phyloP scores from a whole-genome alignment of 2,888 invertebrate genomes.

The Timema cristinae region DNA sequence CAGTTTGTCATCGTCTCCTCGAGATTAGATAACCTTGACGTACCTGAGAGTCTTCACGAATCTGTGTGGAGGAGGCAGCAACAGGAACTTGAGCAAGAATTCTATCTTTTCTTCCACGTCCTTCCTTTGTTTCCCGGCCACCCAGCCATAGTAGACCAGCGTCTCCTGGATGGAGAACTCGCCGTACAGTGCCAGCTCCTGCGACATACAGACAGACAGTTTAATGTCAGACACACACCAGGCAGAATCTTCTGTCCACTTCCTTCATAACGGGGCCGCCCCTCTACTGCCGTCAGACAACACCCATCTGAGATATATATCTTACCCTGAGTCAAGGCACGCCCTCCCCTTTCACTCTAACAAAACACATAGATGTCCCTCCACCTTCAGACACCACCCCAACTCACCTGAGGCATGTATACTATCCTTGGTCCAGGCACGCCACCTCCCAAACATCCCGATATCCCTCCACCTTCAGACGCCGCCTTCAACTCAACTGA shows the following conservation, averaged over 20 bases:
- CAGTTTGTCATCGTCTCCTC: background rate
- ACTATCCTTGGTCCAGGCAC: too few species aligned
- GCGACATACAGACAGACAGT: conserved; percentile 35
- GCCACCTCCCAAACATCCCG: too few species aligned
- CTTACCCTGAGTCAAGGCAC: too few species aligned
- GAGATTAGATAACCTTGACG: background rate
- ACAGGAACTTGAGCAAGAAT: conserved; percentile 64
- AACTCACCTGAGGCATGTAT: too few species aligned
- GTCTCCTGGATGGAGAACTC: conserved; percentile 79
- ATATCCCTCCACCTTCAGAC: too few species aligned
- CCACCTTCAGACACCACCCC: too few species aligned
- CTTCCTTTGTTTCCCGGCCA: conserved; percentile 66
- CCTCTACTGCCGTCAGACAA: too few species aligned
- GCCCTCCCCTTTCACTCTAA: too few species aligned
- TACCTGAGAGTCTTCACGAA: conserved; percentile 63
- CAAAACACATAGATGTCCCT: too few species aligned
- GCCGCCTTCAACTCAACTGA: conserved; percentile 52
- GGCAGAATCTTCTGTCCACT: too few species aligned
- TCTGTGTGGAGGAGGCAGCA: conserved; percentile 54
- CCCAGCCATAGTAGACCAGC: conserved; percentile 78
- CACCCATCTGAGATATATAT: too few species aligned
- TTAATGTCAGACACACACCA: background rate
- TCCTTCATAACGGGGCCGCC: too few species aligned
- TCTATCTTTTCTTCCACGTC: conserved; percentile 66
- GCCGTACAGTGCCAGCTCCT: conserved; percentile 71